These are phyloP conservation scores for Orthonevra nobilis DNA, from an alignment of 2,888 invertebrate genomes.

Conservation along the genomic window DNA sequence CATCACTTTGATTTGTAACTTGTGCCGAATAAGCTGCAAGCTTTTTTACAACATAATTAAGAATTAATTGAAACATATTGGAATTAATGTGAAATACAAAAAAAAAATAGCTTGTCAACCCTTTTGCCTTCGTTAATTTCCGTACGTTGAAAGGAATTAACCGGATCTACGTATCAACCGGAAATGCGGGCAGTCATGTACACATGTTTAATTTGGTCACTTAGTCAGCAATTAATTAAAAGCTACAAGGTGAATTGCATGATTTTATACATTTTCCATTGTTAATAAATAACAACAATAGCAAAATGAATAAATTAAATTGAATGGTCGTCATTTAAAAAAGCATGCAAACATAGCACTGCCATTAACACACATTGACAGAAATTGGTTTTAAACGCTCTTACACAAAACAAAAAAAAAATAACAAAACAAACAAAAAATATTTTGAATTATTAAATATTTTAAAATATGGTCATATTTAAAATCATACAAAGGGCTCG, in stretches of 20 bases:
- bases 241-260: neutral
- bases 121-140: neutral
- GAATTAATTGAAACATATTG: neutral
- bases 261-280: neutral
- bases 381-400: neutral
- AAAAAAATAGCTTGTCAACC: neutral
- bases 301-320: neutral
- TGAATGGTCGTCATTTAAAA: slow-evolving; percentile 2
- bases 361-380: slow-evolving; percentile 2
- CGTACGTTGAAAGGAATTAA: neutral
- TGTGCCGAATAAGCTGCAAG: neutral
- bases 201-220: neutral
- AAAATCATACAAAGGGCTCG: neutral
- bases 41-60: neutral
- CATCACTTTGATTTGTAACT: slow-evolving; percentile 8
- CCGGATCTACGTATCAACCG: neutral
- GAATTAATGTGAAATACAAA: slow-evolving; percentile 4
- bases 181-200: neutral
- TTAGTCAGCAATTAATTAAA: slow-evolving; percentile 12
- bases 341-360: neutral
- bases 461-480: neutral
- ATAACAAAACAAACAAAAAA: too few species aligned
- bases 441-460: neutral
- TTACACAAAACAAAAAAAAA: too few species aligned
- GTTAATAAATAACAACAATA: neutral